phyloP scores from a whole-genome alignment of 2,888 invertebrate species.

The Tachina grossa region DNA sequence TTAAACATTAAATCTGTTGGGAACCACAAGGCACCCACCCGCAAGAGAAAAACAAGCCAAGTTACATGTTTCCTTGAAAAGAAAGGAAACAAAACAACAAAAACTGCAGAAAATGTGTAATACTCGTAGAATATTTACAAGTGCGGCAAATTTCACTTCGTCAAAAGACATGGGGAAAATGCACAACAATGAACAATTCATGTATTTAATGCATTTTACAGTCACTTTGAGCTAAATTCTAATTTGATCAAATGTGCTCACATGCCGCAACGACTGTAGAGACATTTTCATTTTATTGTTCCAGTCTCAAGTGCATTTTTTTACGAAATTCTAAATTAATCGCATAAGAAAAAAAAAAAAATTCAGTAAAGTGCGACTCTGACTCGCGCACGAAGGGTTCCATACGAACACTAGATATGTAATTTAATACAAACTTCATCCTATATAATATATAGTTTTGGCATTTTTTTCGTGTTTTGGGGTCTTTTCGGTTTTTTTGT shows the following conservation, averaged over 20 bases:
- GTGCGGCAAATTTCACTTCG: conserved; percentile 9
- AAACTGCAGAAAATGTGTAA: not conserved
- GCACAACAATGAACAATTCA: conserved; percentile 38
- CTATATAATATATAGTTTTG: no score
- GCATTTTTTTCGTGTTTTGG: no score
- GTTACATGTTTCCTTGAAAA: not conserved
- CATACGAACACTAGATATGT: no score
- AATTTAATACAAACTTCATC: no score
- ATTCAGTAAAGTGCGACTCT: no score
- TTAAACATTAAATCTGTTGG: not conserved
- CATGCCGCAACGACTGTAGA: not conserved
- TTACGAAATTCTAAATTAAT: no score
- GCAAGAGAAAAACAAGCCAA: not conserved
- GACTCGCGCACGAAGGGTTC: no score
- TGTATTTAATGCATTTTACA: conserved; percentile 32
- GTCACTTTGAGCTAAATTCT: conserved; percentile 38
- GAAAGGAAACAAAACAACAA: not conserved
- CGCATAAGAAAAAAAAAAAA: no score
- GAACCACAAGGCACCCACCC: not conserved
- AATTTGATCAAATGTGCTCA: conserved; percentile 44
- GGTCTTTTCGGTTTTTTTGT: no score
- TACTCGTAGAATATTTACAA: not conserved
- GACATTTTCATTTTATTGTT: not conserved
- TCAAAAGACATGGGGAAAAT: conserved; percentile 23
- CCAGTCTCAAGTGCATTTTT: not conserved